A percentile compares a stretch with the other conserved stretches of the same genome.
phyloP scores from a whole-genome alignment of 2,797 vertebrate genomes.

The Botia almorhae region DNA sequence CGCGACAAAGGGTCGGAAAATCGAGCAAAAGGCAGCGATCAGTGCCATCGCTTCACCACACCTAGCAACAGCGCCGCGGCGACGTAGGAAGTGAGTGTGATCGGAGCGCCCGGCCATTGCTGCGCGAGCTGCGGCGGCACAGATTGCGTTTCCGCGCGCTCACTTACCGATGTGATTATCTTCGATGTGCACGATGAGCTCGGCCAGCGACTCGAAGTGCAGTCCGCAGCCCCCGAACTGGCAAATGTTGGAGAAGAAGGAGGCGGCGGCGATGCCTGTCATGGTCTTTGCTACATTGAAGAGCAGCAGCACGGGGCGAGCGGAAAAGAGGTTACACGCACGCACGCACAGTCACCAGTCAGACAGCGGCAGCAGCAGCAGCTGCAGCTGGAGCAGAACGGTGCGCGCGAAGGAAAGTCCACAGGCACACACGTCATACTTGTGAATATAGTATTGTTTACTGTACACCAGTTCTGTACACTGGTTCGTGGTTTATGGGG shows the following conservation, averaged over 20 bases:
- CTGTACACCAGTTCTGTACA: slow-evolving; percentile 1
- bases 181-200: slow-evolving; percentile 97
- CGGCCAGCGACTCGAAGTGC: slow-evolving; percentile 90
- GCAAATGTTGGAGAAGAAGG: slow-evolving; percentile 97
- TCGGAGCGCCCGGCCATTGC: slow-evolving; percentile 72
- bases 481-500: not conserved
- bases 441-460: slow-evolving; percentile 68
- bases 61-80: slow-evolving; percentile 84
- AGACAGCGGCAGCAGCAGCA: slow-evolving; percentile 74
- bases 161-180: slow-evolving; percentile 94
- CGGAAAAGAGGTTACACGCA: slow-evolving; percentile 69
- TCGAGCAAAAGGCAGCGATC: slow-evolving; percentile 32
- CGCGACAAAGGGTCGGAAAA: not conserved
- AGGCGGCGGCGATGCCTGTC: slow-evolving; percentile 97
- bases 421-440: slow-evolving; percentile 69
- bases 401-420: too few relatives aligned
- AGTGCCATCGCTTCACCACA: slow-evolving; percentile 70
- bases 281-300: slow-evolving; percentile 75
- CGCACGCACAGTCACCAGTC: slow-evolving; percentile 69
- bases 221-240: slow-evolving; percentile 94
- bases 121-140: slow-evolving; percentile 59
- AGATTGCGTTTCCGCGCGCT: slow-evolving; percentile 54
- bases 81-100: slow-evolving; percentile 85
- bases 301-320: slow-evolving; percentile 70
- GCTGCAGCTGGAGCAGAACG: slow-evolving; percentile 79